Percentiles rank a stretch among this genome's conserved stretches.
Conservation (phyloP, 2,797 vertebrate species). For the Hozukius guyotensis region DNA sequence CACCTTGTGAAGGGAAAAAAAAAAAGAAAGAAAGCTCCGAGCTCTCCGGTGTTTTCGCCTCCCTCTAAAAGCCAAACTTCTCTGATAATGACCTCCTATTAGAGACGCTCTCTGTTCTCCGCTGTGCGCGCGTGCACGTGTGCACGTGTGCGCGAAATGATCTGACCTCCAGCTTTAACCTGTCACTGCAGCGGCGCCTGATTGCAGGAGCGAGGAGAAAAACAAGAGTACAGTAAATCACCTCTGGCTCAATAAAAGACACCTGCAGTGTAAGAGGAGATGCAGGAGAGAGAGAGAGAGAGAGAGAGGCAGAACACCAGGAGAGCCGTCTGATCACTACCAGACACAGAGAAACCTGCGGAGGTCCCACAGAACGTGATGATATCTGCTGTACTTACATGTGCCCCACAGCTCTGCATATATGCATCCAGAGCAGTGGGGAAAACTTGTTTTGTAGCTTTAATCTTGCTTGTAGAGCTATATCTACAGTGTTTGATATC, state of each 20-base stretch:
- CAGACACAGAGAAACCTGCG: slow-evolving; percentile 69
- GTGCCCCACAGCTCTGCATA: slow-evolving; percentile 14
- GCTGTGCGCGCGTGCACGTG: slow-evolving; percentile 15
- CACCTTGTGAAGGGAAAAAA: slow-evolving; percentile 53
- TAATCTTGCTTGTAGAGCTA: not conserved
- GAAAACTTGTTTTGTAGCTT: slow-evolving; percentile 24
- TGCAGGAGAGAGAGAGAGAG: slow-evolving; percentile 53
- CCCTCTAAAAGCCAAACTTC: slow-evolving; percentile 51
- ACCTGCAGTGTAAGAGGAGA: slow-evolving; percentile 83
- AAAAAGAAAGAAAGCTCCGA: slow-evolving; percentile 23
- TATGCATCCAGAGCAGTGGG: slow-evolving; percentile 19
- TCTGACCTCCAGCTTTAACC: slow-evolving; percentile 80
- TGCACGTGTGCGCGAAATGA: slow-evolving; percentile 34
- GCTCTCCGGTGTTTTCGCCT: slow-evolving; percentile 32
- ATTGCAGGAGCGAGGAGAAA: slow-evolving; percentile 68
- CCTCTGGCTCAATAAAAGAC: slow-evolving; percentile 81
- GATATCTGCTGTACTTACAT: slow-evolving; percentile 43
- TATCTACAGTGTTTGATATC: slow-evolving; percentile 1
- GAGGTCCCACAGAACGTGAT: slow-evolving; percentile 53
- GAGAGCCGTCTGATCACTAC: slow-evolving; percentile 79
- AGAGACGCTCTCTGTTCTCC: slow-evolving; percentile 46
- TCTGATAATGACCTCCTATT: slow-evolving; percentile 75
- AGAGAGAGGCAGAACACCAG: slow-evolving; percentile 67
- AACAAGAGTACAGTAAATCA: slow-evolving; percentile 79
- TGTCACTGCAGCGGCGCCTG: slow-evolving; percentile 76